phyloP scores from a whole-genome alignment of 2,888 invertebrate species.

The Endotricha flammealis region DNA sequence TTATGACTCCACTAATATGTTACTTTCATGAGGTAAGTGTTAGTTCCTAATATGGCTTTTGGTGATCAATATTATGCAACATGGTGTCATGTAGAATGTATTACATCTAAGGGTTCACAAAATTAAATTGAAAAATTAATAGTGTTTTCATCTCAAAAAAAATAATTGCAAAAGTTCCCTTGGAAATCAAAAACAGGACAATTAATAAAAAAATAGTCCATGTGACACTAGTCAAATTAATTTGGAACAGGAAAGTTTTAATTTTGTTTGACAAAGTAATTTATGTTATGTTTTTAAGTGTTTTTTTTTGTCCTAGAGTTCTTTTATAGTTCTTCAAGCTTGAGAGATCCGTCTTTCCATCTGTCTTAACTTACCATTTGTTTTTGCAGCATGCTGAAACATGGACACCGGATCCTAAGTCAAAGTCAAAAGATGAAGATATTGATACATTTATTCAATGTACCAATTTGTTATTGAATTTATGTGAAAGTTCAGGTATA shows the following conservation, averaged over 20 bases:
- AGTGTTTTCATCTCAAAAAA: no score
- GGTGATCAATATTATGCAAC: neutral
- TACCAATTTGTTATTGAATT: constrained; percentile 82
- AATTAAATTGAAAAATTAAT: no score
- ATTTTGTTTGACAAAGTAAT: no score
- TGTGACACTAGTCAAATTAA: no score
- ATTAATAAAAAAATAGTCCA: neutral
- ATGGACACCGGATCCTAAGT: constrained; percentile 68
- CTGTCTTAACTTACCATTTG: constrained; percentile 18
- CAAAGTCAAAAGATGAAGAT: constrained; percentile 72
- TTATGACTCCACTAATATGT: constrained; percentile 83
- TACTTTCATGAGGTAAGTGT: constrained; percentile 77
- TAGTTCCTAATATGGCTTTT: no score
- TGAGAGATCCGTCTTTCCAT: neutral
- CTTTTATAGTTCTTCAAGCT: neutral
- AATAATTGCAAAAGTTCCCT: no score
- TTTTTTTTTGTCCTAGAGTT: no score
- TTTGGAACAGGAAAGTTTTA: no score
- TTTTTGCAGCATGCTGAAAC: constrained; percentile 58
- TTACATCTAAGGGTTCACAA: no score
- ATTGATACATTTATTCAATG: constrained; percentile 83
- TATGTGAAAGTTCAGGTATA: constrained; percentile 82
- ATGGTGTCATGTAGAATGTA: no score
- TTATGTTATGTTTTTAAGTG: no score
- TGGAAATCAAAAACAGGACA: no score